Evolutionary conservation across 2,113 vertebrate species (phyloP), one percentile per base, ranked within the genome.

Genomic region (Tinamus guttatus): DNA sequence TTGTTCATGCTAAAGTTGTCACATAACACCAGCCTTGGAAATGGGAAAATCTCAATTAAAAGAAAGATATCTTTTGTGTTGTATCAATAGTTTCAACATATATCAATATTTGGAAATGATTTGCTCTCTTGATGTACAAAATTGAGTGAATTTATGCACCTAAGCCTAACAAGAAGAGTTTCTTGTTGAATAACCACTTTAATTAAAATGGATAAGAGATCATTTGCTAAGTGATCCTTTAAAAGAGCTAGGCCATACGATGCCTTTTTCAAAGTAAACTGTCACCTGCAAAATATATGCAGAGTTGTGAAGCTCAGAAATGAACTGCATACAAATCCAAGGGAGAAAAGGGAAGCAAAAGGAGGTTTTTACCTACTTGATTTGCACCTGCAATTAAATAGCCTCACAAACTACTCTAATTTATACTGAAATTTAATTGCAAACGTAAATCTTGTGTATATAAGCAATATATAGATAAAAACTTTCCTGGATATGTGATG

Each of bases 301-400:
- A 2, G 0, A 49, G 28, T 86, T 86, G 45, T 52, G 80, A 64
- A 75, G 82, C 73, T 84, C 85, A 22, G 63, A 65, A 84, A 84
- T 30, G 86, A 91, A 45, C 73, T 64, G 64, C 51, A 71, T 13
- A 32, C 87, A 62, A 15, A 88, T 3, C 58, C n/a, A 59, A n/a
- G 32, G 5, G 18, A 17, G 58, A n/a, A 24, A 80, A 5, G 15
- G 20, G 58, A 30, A 28, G 85, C 54, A 30, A 76, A 65, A 56
- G 80, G 75, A 36, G 7, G 24, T 56, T 93, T 93, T 65, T 80
- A 40, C 38, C 2, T 15, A 56, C 86, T 79, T 90, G 93, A 92
- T 96, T 96, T 92, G 93, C 92, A 97, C 93, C 88, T 94, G 84
- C 92, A 95, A 84, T 96, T 90, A 88, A 80, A 85, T 56, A 95